phyloP scores from a whole-genome alignment of 2,113 vertebrate species.

The Cyrtonyx montezumae region DNA sequence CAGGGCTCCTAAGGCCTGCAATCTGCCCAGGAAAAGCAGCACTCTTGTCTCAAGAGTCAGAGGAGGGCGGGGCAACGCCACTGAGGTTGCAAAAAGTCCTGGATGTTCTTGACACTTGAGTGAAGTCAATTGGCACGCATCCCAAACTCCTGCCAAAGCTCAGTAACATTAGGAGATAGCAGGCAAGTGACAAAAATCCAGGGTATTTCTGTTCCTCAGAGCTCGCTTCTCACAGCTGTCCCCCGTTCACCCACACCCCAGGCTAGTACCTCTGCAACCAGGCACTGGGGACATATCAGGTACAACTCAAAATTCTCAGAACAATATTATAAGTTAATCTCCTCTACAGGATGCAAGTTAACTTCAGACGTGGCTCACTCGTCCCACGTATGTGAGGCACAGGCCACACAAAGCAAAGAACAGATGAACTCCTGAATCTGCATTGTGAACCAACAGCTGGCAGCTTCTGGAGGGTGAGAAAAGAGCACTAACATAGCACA shows the following conservation, averaged over 20 bases:
- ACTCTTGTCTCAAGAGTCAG: neutral
- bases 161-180: neutral
- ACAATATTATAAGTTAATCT: neutral
- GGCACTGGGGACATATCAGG: neutral
- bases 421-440: neutral
- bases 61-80: neutral
- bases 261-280: neutral
- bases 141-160: neutral
- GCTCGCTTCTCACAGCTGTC: neutral
- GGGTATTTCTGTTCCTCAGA: neutral
- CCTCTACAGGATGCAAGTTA: neutral
- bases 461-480: neutral
- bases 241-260: neutral
- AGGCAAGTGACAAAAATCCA: neutral
- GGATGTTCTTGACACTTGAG: neutral
- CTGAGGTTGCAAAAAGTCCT: neutral
- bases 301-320: neutral
- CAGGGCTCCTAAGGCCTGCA: neutral
- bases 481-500: neutral
- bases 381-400: neutral
- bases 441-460: neutral
- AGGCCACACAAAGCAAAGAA: neutral
- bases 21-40: neutral
- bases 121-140: constrained; percentile 1
- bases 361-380: neutral